Evolutionary conservation across 2,113 vertebrate genomes (phyloP).

Genomic region (Buteo buteo): DNA sequence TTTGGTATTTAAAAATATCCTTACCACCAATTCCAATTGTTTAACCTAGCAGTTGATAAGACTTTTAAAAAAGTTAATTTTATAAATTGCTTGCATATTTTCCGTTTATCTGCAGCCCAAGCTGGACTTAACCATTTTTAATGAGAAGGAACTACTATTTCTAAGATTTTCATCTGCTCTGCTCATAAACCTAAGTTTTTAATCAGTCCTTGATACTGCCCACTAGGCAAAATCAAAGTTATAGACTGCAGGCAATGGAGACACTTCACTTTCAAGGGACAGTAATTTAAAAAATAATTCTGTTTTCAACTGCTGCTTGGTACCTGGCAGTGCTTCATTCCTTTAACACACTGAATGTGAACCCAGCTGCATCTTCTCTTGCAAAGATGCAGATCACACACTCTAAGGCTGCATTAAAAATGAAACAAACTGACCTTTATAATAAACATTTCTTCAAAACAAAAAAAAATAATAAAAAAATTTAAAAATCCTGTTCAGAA

Average conservation of each 20-base stretch:
- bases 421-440: slow-evolving; percentile 66
- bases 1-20: slow-evolving; percentile 27
- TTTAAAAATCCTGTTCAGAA: slow-evolving; percentile 52
- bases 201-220: not conserved
- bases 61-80: not conserved
- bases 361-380: slow-evolving; percentile 25
- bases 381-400: slow-evolving; percentile 10
- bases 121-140: not conserved
- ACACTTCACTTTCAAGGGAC: slow-evolving; percentile 23
- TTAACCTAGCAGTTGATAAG: not conserved
- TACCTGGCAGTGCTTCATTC: slow-evolving; percentile 11
- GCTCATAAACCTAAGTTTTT: not conserved
- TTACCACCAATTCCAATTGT: not conserved
- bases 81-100: not conserved
- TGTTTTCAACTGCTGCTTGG: not conserved
- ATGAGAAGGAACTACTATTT: not conserved
- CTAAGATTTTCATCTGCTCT: not conserved
- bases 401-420: slow-evolving; percentile 32
- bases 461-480: not conserved
- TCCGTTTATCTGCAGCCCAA: not conserved
- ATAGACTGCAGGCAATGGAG: not conserved
- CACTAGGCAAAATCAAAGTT: slow-evolving; percentile 33
- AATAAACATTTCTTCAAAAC: slow-evolving; percentile 66
- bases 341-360: slow-evolving; percentile 31
- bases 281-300: slow-evolving; percentile 35